Conservation (phyloP, 2,113 vertebrate species). For the Irena cyanogastra region DNA sequence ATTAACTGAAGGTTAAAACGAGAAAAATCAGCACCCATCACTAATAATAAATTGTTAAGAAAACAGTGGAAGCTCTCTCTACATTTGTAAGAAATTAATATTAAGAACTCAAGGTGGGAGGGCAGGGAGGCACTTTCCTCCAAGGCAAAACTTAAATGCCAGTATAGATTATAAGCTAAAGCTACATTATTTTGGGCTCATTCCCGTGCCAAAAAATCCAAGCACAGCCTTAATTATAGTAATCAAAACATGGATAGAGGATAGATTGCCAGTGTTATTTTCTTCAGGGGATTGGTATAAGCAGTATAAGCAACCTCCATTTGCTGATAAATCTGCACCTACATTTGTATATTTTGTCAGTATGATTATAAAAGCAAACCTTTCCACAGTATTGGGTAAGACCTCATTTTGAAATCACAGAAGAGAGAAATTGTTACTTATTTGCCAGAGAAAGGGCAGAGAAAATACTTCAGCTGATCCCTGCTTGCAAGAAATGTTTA, state of each 20-base stretch:
- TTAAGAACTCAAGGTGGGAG: background rate
- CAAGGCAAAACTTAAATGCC: conserved; percentile 33
- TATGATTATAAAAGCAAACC: background rate
- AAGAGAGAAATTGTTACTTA: background rate
- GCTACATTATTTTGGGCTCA: background rate
- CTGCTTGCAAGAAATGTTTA: background rate
- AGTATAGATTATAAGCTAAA: conserved; percentile 18
- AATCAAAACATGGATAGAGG: background rate
- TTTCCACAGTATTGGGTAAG: background rate
- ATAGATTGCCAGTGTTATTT: background rate
- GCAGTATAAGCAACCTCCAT: background rate
- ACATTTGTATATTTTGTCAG: background rate
- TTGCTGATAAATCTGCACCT: background rate
- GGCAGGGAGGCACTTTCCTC: background rate
- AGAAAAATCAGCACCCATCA: background rate
- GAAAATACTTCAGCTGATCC: background rate
- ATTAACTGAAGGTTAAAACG: background rate
- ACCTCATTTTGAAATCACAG: background rate
- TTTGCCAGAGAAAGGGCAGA: background rate
- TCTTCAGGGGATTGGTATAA: background rate
- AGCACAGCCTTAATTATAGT: conserved; percentile 6
- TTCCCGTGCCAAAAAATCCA: background rate
- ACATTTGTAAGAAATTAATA: background rate
- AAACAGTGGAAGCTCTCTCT: background rate
- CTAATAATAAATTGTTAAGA: background rate